Percentiles rank a stretch among this genome's conserved stretches.
These are phyloP conservation scores for Trimorus sp. DNA, from an alignment of 2,888 invertebrate genomes.

Conservation along the genomic window DNA sequence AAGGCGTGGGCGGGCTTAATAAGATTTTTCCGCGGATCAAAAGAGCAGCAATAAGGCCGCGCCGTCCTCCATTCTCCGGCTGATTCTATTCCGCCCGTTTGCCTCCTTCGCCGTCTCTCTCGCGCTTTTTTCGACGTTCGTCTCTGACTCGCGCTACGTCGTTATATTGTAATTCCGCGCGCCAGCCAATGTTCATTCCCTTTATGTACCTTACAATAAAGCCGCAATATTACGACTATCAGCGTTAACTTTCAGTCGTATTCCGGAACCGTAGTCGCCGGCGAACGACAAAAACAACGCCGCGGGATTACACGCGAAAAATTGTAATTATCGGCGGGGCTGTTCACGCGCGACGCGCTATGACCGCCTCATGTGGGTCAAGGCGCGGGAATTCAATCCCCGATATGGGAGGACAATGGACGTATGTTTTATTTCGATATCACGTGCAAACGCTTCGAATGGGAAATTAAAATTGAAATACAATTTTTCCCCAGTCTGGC, in stretches of 20 bases:
- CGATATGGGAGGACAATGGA: neutral
- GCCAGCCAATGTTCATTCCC: constrained; percentile 61
- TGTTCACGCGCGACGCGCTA: constrained; percentile 24
- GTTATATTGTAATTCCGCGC: constrained; percentile 64
- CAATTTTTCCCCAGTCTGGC: too few species aligned
- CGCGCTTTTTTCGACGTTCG: constrained; percentile 59
- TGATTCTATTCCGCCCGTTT: constrained; percentile 59
- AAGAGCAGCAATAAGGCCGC: constrained; percentile 63
- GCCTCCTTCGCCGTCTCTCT: constrained; percentile 39
- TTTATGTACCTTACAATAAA: constrained; percentile 64
- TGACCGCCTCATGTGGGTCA: constrained; percentile 25
- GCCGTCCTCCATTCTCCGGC: constrained; percentile 48
- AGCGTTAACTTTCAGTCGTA: constrained; percentile 59
- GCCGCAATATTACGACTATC: constrained; percentile 63
- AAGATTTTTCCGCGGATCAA: constrained; percentile 65
- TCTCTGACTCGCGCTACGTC: constrained; percentile 60
- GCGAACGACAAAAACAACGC: constrained; percentile 47
- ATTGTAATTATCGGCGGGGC: constrained; percentile 48
- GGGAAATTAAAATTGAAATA: too few species aligned
- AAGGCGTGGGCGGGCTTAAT: constrained; percentile 55
- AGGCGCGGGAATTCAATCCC: constrained; percentile 13
- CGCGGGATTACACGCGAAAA: constrained; percentile 40
- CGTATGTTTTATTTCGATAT: neutral
- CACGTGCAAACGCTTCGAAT: too few species aligned
- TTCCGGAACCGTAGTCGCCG: constrained; percentile 26